Evolutionary conservation across 2,113 vertebrate species (phyloP), one percentile per base, ranked within the genome.

Genomic region (Pseudopipra pipra): DNA sequence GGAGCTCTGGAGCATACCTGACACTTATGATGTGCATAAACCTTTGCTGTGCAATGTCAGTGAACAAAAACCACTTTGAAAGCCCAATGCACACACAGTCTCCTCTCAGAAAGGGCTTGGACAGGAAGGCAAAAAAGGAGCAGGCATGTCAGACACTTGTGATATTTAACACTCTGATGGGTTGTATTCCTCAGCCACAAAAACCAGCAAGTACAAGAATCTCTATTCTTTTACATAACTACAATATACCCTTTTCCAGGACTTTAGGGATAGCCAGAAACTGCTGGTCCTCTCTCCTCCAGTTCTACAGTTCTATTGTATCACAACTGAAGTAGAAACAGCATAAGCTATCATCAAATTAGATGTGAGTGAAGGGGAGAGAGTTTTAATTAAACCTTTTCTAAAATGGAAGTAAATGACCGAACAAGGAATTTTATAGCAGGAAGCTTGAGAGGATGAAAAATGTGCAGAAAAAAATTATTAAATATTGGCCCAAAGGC

Each of bases 211-310:
- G 5, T 44, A n/a, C 14, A 78, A 55, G 8, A 63, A 65, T 47
- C 10, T 49, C 23, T 37, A 4, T 5, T 20, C 27, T 88, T 78
- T 62, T 52, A 12, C 12, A 6, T 39, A 70, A 49, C 30, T 58
- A 41, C 24, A 46, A 1, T 41, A 52, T 43, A 59, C 67, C 5
- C 55, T 67, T 31, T 52, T 24, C 22, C 16, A 31, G 12, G 30
- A 27, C 15, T 78, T 81, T n/a, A 80, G 22, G 9, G 41, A 87
- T 2, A 84, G 27, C 14, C 43, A 80, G 52, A 58, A 87, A 33
- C 10, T 43, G 11, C 65, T 2, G 0, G 28, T 41, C 0, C 4
- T 5, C 20, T 65, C 21, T 83, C 21, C 14, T 17, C 8, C 8
- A 58, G 51, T 7, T 23, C 4, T 51, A 35, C 52, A 83, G 41